Conservation (phyloP, 1,140 invertebrate genomes). For the Chelonus insularis region DNA sequence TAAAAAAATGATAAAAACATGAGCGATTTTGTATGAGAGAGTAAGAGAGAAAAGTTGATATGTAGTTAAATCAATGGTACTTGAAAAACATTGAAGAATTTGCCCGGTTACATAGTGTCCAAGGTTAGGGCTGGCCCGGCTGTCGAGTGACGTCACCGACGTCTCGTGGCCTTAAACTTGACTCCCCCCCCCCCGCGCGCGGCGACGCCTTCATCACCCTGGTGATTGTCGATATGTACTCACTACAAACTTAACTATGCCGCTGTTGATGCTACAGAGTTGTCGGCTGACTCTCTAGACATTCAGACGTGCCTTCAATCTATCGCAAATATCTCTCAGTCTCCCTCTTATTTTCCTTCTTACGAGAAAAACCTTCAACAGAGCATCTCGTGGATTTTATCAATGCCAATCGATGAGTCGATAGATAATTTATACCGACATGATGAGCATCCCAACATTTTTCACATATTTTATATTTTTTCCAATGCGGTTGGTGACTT, state of each 20-base stretch:
- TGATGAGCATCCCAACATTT: too few species aligned
- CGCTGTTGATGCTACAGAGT: too few species aligned
- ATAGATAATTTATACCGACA: too few species aligned
- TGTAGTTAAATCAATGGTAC: constrained; percentile 1
- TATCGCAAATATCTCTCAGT: too few species aligned
- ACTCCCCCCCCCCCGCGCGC: constrained; percentile 36
- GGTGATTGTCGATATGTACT: background rate
- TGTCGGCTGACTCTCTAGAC: too few species aligned
- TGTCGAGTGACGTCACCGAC: constrained; percentile 48
- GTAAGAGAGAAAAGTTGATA: background rate
- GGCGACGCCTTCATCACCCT: background rate
- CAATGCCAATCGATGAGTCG: too few species aligned
- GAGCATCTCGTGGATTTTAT: too few species aligned
- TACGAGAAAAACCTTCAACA: too few species aligned
- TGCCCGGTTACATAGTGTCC: constrained; percentile 40
- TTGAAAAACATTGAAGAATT: constrained; percentile 28
- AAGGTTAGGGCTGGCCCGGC: constrained; percentile 48
- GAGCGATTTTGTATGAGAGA: background rate
- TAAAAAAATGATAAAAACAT: background rate
- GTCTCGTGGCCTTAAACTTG: constrained; percentile 55
- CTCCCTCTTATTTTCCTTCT: too few species aligned
- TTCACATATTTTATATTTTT: too few species aligned
- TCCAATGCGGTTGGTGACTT: too few species aligned
- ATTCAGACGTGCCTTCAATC: too few species aligned
- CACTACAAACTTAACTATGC: background rate